Percentiles rank a stretch among this genome's conserved stretches.
Evolutionary conservation across 2,797 vertebrate genomes (phyloP).

Genomic region (Megalops cyprinoides): DNA sequence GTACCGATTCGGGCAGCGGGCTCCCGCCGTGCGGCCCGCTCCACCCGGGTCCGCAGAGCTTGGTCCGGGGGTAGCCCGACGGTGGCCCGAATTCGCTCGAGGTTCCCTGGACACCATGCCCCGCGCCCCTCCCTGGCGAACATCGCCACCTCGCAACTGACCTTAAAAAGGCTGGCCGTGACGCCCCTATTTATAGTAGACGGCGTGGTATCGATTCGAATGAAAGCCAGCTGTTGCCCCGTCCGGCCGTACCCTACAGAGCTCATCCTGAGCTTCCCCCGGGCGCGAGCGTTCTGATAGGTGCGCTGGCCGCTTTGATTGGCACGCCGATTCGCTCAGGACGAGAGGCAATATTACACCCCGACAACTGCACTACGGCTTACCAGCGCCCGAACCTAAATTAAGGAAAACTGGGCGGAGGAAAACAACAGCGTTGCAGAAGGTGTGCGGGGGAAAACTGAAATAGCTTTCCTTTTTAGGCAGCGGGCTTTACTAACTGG

Average conservation of each 20-base stretch:
- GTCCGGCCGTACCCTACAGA: neutral
- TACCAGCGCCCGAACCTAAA: conserved; percentile 31
- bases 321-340: neutral
- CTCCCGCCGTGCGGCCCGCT: no score
- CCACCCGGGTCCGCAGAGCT: no score
- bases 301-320: neutral
- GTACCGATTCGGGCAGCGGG: no score
- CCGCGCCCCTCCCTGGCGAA: conserved; percentile 54
- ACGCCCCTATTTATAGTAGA: conserved; percentile 71
- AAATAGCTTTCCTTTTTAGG: conserved; percentile 42
- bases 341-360: conserved; percentile 45
- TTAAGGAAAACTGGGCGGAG: conserved; percentile 9
- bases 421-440: conserved; percentile 11
- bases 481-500: conserved; percentile 27
- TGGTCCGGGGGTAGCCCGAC: no score
- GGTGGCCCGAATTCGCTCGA: no score
- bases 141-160: conserved; percentile 44
- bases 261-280: neutral
- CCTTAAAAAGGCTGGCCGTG: conserved; percentile 71
- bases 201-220: conserved; percentile 34
- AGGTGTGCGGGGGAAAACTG: conserved; percentile 14
- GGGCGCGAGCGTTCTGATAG: neutral
- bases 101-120: conserved; percentile 11
- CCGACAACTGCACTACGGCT: conserved; percentile 38
- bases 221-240: conserved; percentile 25